A percentile compares a stretch with the other conserved stretches of the same genome.
These are phyloP conservation scores for Pteronura brasiliensis DNA, from an alignment of 2,113 vertebrate species.

Conservation along the genomic window DNA sequence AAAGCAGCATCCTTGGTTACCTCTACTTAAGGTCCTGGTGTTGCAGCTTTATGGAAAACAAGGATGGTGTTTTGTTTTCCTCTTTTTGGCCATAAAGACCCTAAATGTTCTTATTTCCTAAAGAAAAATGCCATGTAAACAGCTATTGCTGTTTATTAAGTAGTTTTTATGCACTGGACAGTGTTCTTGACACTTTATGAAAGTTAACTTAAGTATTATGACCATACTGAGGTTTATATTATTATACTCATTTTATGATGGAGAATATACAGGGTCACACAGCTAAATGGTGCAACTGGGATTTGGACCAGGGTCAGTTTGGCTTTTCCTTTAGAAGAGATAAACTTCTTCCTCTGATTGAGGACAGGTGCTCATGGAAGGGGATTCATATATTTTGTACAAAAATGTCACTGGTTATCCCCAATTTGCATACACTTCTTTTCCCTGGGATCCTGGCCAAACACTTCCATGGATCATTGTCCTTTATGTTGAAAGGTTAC, in stretches of 20 bases:
- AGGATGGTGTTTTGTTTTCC: not conserved
- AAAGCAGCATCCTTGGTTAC: not conserved
- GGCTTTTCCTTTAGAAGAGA: not conserved
- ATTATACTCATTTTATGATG: not conserved
- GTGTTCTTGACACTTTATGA: not conserved
- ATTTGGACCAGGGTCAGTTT: not conserved
- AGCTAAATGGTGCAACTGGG: not conserved
- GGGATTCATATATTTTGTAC: not conserved
- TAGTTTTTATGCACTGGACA: not conserved
- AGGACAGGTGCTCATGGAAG: not conserved
- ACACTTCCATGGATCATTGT: not conserved
- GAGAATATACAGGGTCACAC: not conserved
- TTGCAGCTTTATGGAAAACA: not conserved
- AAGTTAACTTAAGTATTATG: not conserved
- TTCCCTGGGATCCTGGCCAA: not conserved
- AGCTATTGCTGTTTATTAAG: not conserved
- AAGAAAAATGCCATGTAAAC: not conserved
- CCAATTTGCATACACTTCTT: not conserved
- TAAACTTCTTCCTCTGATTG: not conserved
- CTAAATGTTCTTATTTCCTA: not conserved
- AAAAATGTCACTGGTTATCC: not conserved
- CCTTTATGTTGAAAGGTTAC: not conserved
- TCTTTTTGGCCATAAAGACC: not conserved
- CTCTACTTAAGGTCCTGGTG: no score
- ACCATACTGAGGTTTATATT: not conserved